These are phyloP conservation scores for Beris morrisii DNA, from an alignment of 2,888 invertebrate genomes.

Conservation along the genomic window DNA sequence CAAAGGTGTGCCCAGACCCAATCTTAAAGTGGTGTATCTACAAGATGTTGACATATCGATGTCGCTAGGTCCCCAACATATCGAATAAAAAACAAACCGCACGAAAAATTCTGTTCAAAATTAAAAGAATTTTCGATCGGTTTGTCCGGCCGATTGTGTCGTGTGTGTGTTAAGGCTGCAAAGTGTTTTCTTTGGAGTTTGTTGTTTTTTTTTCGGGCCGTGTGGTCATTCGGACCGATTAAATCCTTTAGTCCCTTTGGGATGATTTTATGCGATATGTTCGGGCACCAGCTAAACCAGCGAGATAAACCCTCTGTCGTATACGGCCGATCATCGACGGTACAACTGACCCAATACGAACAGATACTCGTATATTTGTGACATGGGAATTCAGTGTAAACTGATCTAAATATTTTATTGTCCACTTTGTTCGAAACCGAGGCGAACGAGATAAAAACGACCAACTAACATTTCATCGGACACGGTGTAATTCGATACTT, in stretches of 20 bases:
- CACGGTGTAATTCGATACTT: constrained; percentile 45
- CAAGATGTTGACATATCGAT: constrained; percentile 37
- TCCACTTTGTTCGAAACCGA: constrained; percentile 28
- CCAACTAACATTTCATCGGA: constrained; percentile 43
- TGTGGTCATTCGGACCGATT: not conserved
- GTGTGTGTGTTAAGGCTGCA: too few relatives aligned
- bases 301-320: constrained; percentile 7
- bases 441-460: constrained; percentile 29
- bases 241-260: constrained; percentile 5
- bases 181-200: too few relatives aligned
- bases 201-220: too few relatives aligned
- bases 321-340: not conserved
- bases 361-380: constrained; percentile 6
- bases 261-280: not conserved
- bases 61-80: constrained; percentile 29
- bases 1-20: constrained; percentile 29
- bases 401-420: constrained; percentile 42
- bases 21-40: constrained; percentile 28
- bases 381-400: constrained; percentile 39
- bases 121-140: not conserved
- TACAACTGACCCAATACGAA: not conserved
- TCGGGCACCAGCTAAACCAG: not conserved
- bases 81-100: not conserved
- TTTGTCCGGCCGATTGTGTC: not conserved
- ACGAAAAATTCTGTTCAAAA: not conserved